Evolutionary conservation across 2,113 vertebrate species (phyloP).

Genomic region (Tachysurus vachellii): DNA sequence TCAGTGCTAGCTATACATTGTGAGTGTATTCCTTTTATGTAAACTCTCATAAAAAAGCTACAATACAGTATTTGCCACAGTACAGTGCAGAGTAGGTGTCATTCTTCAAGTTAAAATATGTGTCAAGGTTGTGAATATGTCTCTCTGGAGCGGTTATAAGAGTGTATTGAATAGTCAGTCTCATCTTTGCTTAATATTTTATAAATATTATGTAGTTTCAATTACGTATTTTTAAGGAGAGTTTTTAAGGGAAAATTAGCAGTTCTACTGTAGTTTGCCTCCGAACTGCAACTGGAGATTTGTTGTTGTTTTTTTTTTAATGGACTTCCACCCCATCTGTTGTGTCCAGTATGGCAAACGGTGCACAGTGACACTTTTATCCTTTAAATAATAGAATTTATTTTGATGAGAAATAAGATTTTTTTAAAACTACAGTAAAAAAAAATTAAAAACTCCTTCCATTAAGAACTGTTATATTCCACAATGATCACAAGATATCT

Average conservation of each 20-base stretch:
- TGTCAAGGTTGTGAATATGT: conserved; percentile 1
- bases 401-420: conserved; percentile 21
- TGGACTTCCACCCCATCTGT: conserved; percentile 39
- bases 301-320: conserved; percentile 56
- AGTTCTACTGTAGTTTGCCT: conserved; percentile 56
- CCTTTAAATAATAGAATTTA: conserved; percentile 33
- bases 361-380: conserved; percentile 49
- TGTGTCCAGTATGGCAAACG: conserved; percentile 22
- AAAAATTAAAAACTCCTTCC: neutral
- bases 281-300: conserved; percentile 82
- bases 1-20: conserved; percentile 29
- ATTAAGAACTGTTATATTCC: neutral
- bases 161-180: neutral
- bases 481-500: neutral
- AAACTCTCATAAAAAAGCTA: conserved; percentile 9
- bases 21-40: conserved; percentile 17
- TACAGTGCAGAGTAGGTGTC: conserved; percentile 25
- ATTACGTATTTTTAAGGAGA: neutral
- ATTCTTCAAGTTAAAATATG: neutral
- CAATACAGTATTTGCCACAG: conserved; percentile 26
- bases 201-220: neutral
- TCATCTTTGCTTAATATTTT: conserved; percentile 1
- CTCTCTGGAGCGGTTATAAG: conserved; percentile 1
- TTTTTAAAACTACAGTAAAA: neutral
- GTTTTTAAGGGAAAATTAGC: neutral